These are phyloP conservation scores for Aphelenchoides besseyi DNA, from an alignment of 1,140 invertebrate genomes.

Conservation along the genomic window DNA sequence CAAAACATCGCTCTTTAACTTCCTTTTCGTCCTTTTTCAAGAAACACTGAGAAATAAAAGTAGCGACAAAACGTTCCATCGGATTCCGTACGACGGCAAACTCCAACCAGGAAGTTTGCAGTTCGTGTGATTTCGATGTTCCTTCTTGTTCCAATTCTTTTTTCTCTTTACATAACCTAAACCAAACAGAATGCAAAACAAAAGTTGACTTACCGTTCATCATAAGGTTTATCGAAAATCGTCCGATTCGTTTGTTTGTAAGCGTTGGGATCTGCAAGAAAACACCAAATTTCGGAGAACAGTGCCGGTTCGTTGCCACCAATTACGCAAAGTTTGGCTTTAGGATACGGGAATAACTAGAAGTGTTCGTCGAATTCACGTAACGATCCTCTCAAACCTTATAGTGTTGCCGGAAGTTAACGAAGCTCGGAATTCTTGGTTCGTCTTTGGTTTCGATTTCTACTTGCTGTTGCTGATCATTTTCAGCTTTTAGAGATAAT, in stretches of 20 bases:
- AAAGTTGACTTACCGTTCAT: background rate
- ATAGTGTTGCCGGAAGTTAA: background rate
- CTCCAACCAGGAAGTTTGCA: background rate
- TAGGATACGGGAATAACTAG: background rate
- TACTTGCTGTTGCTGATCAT: background rate
- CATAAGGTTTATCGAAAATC: background rate
- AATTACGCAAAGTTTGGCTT: background rate
- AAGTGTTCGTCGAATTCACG: background rate
- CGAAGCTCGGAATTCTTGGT: background rate
- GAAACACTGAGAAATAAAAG: background rate
- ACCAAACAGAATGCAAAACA: background rate
- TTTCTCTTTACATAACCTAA: slow-evolving; percentile 1
- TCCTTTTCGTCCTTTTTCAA: background rate
- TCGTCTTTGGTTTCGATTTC: background rate
- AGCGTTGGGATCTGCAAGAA: background rate
- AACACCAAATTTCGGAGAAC: background rate
- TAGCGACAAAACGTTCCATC: background rate
- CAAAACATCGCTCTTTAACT: background rate
- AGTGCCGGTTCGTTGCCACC: background rate
- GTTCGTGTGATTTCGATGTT: background rate
- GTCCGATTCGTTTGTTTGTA: background rate
- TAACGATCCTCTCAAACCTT: slow-evolving; percentile 3
- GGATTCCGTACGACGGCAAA: slow-evolving; percentile 1
- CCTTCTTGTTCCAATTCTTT: background rate
- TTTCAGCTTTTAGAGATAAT: background rate